Evolutionary conservation across 2,888 invertebrate genomes (phyloP).

Genomic region (Luffia ferchaultella): DNA sequence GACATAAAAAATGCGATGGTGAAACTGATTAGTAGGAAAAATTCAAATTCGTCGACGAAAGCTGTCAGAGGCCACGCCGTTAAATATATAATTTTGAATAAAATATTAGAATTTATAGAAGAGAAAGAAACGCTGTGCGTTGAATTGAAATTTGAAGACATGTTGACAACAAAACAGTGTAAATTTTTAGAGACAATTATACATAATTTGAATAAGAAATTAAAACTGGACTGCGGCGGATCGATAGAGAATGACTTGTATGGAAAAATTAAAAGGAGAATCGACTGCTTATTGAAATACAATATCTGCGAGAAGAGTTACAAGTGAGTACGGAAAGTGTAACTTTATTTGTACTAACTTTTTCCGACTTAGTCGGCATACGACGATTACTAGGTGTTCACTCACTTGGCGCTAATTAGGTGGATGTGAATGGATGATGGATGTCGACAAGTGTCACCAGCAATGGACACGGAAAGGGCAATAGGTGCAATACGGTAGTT

Average conservation of each 20-base stretch:
- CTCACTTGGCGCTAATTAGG: too few species aligned
- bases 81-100: not conserved
- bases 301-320: not conserved
- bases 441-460: too few species aligned
- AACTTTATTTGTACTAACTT: too few species aligned
- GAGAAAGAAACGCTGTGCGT: not conserved
- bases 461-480: too few species aligned
- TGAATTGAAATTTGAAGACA: not conserved
- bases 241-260: not conserved
- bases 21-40: not conserved
- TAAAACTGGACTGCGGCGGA: not conserved
- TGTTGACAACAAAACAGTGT: not conserved
- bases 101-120: not conserved
- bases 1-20: not conserved
- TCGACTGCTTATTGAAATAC: not conserved
- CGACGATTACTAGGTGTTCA: too few species aligned
- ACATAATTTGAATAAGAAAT: not conserved
- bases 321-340: too few species aligned
- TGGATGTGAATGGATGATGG: too few species aligned
- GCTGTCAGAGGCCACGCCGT: not conserved
- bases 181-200: not conserved
- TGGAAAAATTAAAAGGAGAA: not conserved
- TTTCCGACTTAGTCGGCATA: too few species aligned
- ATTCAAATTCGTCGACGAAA: not conserved
- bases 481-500: too few species aligned